Base-by-base conservation (phyloP, 2,113 vertebrate species). In the Atractosteus spatula region DNA sequence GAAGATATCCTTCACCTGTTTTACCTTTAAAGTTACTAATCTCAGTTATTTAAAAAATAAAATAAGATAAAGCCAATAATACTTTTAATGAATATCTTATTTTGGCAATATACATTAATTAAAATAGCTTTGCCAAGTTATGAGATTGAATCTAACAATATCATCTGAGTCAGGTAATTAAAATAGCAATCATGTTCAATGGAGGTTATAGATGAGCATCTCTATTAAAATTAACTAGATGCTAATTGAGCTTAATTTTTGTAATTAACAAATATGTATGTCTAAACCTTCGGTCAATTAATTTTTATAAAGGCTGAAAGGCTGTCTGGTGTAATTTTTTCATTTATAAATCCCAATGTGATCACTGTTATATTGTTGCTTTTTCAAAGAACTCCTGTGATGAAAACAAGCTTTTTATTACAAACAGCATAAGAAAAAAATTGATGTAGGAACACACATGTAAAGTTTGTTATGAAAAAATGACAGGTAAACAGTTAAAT, bases 161-260 rank as follows among this genome's bases (percentile, higher is more conserved):
- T 62, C 59, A 16, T 62, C 59, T 62, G 59, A 16, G 7, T 62
- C 59, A 11, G 59, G 59, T 62, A 62, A 62, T 62, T 29, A 62
- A 62, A 16, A 62, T 29, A 62, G 59, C 59, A 62, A 62, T 62
- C 59, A 62, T 62, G 4, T 3, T 62, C 59, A 51, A 51, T 62
- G 13, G 5, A 62, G 59, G 59, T 62, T 62, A 62, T 62, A 11
- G 5, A 62, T 11, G 59, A 62, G 59, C 59, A 62, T 8, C 59
- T 3, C 59, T 62, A 62, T 62, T 62, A 62, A 62, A 62, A 62
- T 62, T 62, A 62, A 62, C 59, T 13, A 11, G 59, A 6, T 29
- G 59, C 59, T 62, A 62, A 62, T 62, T 62, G 17, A 29, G 59
- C 59, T 62, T 62, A 62, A 62, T 62, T 62, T 62, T 62, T 13